Base-by-base conservation (phyloP, 2,888 invertebrate genomes). In the Smittia sp. region DNA sequence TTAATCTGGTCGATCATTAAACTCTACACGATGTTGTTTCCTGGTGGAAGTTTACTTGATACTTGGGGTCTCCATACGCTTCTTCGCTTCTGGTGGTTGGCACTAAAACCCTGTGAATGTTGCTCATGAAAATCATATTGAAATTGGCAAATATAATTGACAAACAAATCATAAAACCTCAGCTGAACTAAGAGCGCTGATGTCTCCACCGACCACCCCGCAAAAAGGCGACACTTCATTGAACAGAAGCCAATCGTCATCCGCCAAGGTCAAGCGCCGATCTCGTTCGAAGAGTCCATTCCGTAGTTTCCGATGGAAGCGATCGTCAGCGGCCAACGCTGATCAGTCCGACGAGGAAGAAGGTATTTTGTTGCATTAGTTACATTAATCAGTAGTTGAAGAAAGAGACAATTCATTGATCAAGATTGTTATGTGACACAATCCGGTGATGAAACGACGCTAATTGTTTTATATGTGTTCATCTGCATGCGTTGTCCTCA, bases 201-300 rank as follows among this genome's bases (percentile, higher is more conserved):
- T 75, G 38, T 75, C 77, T 46, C 72, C 41, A 65, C 69, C 13
- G 58, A 67, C 32, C 72, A 75, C 39, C 70, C 76, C 27, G 66
- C 75, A 24, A 74, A 75, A 20, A 74, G 75, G 46, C 39, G 66
- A 65, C 6, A 11, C 22, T 6, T 58, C 74, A 4, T 15, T 67
- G 27, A 74, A 18, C 1, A 66, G 67, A 27, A 74, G 67, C 38
- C 62, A 62, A 66, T 63, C 74, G 6, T 67, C 74, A 22, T 66
- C 74, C 7, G 39, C 46, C 18, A 73, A 73, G 46, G 73, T 87
- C 86, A 92, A 92, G 88, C 89, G 91, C 81, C 89, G 93, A 78
- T 93, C 94, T 78, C 89, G 95, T 80, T 94, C 94, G 86, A 94
- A 94, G 86, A 94, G 94, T 79, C 95, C 95, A 76, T 95, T 95